Conservation (phyloP, 2,888 invertebrate genomes). For the Drosophila atroscutellata region DNA sequence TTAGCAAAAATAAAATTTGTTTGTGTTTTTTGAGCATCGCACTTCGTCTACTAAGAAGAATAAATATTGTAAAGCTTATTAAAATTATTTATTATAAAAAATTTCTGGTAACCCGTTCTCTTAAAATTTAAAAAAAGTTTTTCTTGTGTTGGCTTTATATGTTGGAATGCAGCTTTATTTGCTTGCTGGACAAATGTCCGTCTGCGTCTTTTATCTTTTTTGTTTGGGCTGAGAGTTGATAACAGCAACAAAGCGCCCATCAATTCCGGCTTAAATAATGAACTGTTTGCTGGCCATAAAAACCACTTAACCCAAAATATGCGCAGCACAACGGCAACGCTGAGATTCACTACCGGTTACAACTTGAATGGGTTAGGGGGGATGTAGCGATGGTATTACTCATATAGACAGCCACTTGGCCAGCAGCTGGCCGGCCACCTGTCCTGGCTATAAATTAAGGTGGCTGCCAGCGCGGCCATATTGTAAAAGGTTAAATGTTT, state of each 20-base stretch:
- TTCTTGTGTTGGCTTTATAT: neutral
- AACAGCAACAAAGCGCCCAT: constrained; percentile 37
- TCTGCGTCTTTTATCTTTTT: constrained; percentile 4
- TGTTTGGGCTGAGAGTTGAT: constrained; percentile 19
- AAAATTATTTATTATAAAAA: neutral
- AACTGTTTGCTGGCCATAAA: constrained; percentile 70
- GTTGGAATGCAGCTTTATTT: constrained; percentile 13
- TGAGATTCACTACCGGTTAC: constrained; percentile 5
- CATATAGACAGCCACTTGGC: constrained; percentile 16
- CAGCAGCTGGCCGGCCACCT: constrained; percentile 43
- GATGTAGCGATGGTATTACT: neutral
- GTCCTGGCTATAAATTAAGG: constrained; percentile 62
- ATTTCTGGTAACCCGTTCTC: neutral
- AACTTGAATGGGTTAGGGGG: neutral
- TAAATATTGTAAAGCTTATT: neutral
- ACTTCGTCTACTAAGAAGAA: neutral
- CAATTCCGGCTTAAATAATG: constrained; percentile 65
- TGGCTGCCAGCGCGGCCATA: constrained; percentile 59
- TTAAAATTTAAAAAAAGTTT: neutral
- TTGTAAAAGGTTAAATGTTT: constrained; percentile 79
- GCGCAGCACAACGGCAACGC: constrained; percentile 38
- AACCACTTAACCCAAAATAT: constrained; percentile 75
- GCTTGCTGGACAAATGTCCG: neutral
- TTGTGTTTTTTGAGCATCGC: no score
- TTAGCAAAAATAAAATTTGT: neutral